A percentile compares a stretch with the other conserved stretches of the same genome.
These are phyloP conservation scores for Parapristionchus giblindavisi DNA, from an alignment of 2,888 invertebrate genomes.

Conservation along the genomic window DNA sequence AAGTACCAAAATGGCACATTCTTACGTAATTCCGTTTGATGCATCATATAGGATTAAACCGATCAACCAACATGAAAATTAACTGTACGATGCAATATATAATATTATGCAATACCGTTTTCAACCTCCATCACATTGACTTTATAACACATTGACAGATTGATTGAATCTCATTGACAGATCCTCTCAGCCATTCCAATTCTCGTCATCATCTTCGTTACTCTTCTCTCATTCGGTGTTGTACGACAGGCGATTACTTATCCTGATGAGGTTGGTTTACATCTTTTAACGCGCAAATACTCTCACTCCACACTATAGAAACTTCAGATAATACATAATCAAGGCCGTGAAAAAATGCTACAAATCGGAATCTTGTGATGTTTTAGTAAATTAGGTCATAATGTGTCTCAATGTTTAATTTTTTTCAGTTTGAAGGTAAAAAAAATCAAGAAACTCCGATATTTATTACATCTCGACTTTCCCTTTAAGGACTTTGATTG, in stretches of 20 bases:
- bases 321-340: no score
- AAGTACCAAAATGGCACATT: no score
- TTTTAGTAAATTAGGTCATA: neutral
- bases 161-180: conserved; percentile 71
- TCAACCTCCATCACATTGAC: no score
- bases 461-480: neutral
- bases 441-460: neutral
- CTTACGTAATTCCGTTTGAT: no score
- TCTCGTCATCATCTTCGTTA: conserved; percentile 90
- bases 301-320: no score
- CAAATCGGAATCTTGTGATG: neutral
- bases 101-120: no score
- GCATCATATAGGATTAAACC: no score
- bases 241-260: conserved; percentile 89
- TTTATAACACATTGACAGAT: no score
- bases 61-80: no score
- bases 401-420: neutral
- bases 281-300: neutral
- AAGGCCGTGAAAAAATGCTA: no score
- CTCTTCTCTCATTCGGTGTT: conserved; percentile 95
- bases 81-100: no score
- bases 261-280: conserved; percentile 85
- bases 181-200: conserved; percentile 91
- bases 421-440: neutral
- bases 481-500: conserved; percentile 71